Base-by-base conservation (phyloP, 2,888 invertebrate species). In the Conops quadrifasciatus region DNA sequence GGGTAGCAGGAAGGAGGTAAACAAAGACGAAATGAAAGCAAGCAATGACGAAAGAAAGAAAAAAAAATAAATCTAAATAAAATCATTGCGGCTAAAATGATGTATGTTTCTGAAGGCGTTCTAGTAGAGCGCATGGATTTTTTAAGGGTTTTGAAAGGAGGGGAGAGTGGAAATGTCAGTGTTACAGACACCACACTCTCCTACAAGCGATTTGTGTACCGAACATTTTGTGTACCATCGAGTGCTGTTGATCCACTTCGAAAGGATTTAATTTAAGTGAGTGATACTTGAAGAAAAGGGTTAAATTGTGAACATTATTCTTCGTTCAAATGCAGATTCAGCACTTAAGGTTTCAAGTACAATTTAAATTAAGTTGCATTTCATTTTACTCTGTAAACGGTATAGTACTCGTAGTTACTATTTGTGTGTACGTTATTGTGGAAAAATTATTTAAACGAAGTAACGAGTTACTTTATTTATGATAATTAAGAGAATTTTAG, bases 31-130 rank as follows among this genome's bases (percentile, higher is more conserved):
- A n/a, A n/a, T n/a, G 36, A 28, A 51, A 49, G 5, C 30, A 26
- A 59, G 15, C 28, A 11, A 36, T 19, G 30, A 30, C n/a, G n/a
- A n/a, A n/a, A 49, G 21, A 21, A 45, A 28, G n/a, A n/a, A 26
- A 51, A 26, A 3, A 9, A 36, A 51, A 19, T 19, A 45, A 16
- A 24, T 28, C 13, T 58, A n/a, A 5, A 28, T 26, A 19, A 45
- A 30, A 56, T 36, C 36, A 36, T 36, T 36, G 43, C 24, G 47
- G 16, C 19, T 49, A 68, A 68, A 68, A 28, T n/a, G n/a, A n/a
- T 47, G 19, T n/a, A 30, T 68, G 68, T 68, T 68, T 51, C 16
- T 62, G 68, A 68, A 68, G 51, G 30, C 68, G 30, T 26, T n/a
- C n/a, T n/a, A n/a, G n/a, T n/a, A n/a, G n/a, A n/a, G n/a, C n/a